A percentile compares a stretch with the other conserved stretches of the same genome.
These are phyloP conservation scores for Cosmia pyralina DNA, from an alignment of 2,888 invertebrate genomes.

Conservation along the genomic window DNA sequence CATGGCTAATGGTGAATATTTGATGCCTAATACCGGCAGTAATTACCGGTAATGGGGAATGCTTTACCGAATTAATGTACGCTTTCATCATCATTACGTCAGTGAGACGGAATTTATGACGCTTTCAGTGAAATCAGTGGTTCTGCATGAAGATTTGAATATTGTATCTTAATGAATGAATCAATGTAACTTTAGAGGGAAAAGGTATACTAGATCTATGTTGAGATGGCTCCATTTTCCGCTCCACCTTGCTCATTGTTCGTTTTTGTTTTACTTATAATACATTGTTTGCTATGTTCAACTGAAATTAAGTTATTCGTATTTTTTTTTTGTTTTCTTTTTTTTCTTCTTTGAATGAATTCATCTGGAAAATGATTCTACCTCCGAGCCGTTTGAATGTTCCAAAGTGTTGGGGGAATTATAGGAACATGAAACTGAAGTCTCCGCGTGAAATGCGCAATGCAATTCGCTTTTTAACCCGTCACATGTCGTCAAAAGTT, in stretches of 20 bases:
- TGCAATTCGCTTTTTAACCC: no score
- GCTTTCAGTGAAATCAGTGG: neutral
- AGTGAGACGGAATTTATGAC: conserved; percentile 43
- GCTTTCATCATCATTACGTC: conserved; percentile 41
- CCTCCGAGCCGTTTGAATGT: neutral
- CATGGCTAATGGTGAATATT: conserved; percentile 41
- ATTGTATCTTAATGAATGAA: neutral
- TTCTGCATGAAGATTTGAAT: neutral
- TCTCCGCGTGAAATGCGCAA: neutral
- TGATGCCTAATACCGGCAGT: conserved; percentile 37
- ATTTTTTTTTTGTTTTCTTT: no score
- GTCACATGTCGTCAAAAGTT: no score
- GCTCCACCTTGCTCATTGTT: no score
- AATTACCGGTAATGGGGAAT: conserved; percentile 48
- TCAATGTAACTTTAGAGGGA: neutral
- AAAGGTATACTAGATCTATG: neutral
- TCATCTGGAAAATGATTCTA: no score
- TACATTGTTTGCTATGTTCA: no score
- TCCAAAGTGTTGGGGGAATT: neutral
- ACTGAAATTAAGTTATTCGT: no score
- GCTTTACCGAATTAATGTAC: conserved; percentile 49
- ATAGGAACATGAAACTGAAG: neutral
- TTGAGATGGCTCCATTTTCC: no score
- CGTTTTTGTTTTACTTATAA: no score
- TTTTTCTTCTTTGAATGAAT: neutral